Base-by-base conservation (phyloP, 2,113 vertebrate genomes). In the Sebastes schlegelii region DNA sequence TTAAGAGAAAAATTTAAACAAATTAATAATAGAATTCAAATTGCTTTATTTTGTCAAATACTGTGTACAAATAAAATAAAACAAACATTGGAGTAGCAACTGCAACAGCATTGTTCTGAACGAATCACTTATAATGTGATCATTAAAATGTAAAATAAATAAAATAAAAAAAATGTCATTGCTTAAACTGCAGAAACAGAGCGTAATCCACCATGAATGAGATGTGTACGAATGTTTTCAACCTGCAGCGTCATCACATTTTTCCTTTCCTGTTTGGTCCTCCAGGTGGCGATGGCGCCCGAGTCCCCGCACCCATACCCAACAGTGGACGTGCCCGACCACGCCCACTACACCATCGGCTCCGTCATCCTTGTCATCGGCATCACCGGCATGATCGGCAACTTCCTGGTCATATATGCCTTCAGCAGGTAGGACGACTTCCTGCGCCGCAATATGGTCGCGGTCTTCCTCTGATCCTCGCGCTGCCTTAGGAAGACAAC, bases 311-410 rank as follows among this genome's bases (percentile, higher is more conserved):
- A 40, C 78, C 91, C 94, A 19, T 97, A 96, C 88, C 97, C 97
- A 60, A 99, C 97, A 0, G 96, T 93, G 14, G 95, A 98, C 48
- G 96, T 98, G 2, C 97, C 98, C 1, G 96, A 96, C 73, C 97
- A 98, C n/a, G 97, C 95, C 68, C 97, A 99, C 91, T 98, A 98
- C 69, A 95, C 91, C 10, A 96, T 98, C 73, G 97, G 97, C 79
- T 92, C 94, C 0, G 93, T 97, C 87, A 96, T 99, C 91, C 95
- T 98, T 19, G 89, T 92, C 61, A 97, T 99, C 80, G 97, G 98
- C 10, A 96, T 99, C 84, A 98, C 96, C 0, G 98, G 97, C 62
- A 95, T 95, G 55, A 46, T 99, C 77, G 98, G 98, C 43, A 99
- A 99, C 82, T 95, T 97, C 77, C 93, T 97, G 16, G 97, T 99